Evolutionary conservation across 2,888 invertebrate genomes (phyloP), one percentile per base, ranked within the genome.

Genomic region (Drosophila nigricruria): DNA sequence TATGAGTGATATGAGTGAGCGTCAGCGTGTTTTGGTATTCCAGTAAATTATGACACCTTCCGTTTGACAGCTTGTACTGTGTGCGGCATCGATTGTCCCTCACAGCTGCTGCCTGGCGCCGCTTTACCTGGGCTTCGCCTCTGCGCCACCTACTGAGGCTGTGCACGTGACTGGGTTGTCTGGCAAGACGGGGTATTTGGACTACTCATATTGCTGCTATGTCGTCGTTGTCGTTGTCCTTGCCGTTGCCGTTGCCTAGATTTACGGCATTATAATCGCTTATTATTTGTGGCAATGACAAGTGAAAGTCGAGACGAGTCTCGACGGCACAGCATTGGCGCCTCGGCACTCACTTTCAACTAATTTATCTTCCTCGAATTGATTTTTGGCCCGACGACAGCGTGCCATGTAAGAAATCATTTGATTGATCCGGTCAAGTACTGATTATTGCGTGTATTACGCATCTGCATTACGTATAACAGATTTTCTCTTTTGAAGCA

Each of bases 281-380:
- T 79, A 81, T 77, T 84, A 87, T 70, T 72, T 82, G 68, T 63
- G 58, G 66, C 70, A 76, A 67, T 73, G 67, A 69, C 83, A 60
- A 62, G 70, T 67, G 64, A 81, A 77, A 81, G 73, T 72, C 62
- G 77, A 36, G 18, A 49, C 5, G 27, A 32, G n/a, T 25, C 57
- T 43, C n/a, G 18, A n/a, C 30, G 8, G 23, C 45, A 18, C 67
- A 30, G 23, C 40, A 12, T 6, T 43, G 18, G 2, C 38, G 54
- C 16, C 53, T 60, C 10, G 54, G 40, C 53, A 63, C 60, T 52
- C 49, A 72, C 57, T 67, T 50, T 65, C 43, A 53, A 60, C 73
- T 70, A 77, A 86, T 86, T 86, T 77, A 69, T 86, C 86, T 79
- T 86, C 70, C 74, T 77, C 74, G 68, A 66, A 67, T 64, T 76